phyloP scores from a whole-genome alignment of 2,113 vertebrate genomes.

The Eupsittula cactorum region DNA sequence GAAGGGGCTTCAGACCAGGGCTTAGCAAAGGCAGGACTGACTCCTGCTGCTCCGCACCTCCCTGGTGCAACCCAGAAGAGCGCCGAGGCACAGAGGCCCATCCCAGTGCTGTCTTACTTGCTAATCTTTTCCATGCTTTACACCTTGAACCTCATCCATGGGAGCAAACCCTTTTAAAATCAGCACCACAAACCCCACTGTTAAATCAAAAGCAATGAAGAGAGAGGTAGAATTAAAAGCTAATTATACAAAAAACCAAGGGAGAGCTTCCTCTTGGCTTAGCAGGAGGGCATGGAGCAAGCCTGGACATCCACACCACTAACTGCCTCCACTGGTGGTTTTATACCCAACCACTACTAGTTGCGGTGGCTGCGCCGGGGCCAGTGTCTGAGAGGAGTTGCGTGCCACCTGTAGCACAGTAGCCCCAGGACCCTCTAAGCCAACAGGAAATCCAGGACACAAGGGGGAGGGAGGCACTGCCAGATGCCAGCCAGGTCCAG shows the following conservation, averaged over 20 bases:
- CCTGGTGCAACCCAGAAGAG: neutral
- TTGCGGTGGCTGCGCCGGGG: neutral
- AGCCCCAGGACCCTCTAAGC: neutral
- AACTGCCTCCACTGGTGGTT: neutral
- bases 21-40: neutral
- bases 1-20: neutral
- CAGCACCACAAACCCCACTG: neutral
- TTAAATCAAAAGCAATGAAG: neutral
- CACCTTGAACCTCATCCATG: neutral
- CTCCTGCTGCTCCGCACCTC: neutral
- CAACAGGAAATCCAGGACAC: accelerated
- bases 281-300: neutral
- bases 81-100: neutral
- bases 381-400: neutral
- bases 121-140: neutral
- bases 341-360: neutral
- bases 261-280: neutral
- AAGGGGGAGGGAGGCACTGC: neutral
- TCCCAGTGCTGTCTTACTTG: accelerated
- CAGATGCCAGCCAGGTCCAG: neutral
- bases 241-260: neutral
- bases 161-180: neutral
- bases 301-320: neutral
- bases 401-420: neutral
- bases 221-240: neutral